phyloP scores from a whole-genome alignment of 2,797 vertebrate species.

The Danio tinwini region DNA sequence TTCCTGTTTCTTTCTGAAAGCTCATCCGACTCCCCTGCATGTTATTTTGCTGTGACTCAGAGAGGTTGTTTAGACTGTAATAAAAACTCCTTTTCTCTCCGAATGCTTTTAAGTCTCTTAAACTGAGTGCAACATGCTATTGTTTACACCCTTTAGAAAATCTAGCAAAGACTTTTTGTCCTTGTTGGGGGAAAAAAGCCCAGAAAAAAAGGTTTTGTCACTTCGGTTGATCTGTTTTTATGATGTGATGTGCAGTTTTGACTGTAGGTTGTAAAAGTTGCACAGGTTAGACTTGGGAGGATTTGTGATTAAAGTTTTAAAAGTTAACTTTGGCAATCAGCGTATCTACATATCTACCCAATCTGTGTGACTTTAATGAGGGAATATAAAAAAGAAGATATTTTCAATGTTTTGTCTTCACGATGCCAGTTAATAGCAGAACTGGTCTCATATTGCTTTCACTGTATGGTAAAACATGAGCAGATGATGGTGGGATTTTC shows the following conservation, averaged over 20 bases:
- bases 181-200: neutral
- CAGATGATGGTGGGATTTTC: neutral
- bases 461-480: neutral
- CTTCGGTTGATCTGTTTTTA: neutral
- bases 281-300: neutral
- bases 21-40: neutral
- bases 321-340: neutral
- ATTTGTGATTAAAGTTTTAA: neutral
- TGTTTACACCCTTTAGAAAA: slow-evolving; percentile 13
- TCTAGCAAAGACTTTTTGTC: neutral
- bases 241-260: neutral
- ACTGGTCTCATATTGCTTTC: neutral
- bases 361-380: neutral
- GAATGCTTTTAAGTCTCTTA: slow-evolving; percentile 13
- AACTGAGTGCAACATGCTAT: neutral
- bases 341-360: neutral
- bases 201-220: neutral
- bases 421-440: neutral
- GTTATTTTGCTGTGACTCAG: slow-evolving; percentile 4
- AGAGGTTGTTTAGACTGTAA: slow-evolving; percentile 5
- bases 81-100: slow-evolving; percentile 6
- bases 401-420: neutral
- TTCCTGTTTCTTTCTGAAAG: slow-evolving; percentile 4
- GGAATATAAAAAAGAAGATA: neutral
- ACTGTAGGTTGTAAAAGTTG: neutral